Evolutionary conservation across 1,140 invertebrate genomes (phyloP).

Genomic region (Aphelenchoides fujianensis): DNA sequence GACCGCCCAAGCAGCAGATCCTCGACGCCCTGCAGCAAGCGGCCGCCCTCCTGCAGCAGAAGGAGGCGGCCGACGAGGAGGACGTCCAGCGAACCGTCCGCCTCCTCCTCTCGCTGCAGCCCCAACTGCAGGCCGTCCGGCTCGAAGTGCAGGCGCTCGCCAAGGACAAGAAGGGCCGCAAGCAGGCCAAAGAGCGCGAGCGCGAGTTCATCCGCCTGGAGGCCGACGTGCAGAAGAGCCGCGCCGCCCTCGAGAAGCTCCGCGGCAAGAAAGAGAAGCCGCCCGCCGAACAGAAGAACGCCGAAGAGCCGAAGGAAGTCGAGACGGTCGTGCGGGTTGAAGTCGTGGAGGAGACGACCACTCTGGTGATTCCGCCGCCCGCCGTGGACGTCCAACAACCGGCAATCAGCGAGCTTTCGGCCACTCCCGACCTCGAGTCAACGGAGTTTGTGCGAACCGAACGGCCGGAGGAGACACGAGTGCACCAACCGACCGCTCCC

Average conservation of each 20-base stretch:
- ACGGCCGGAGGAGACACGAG: too few relatives aligned
- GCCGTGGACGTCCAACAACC: too few relatives aligned
- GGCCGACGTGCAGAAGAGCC: not conserved
- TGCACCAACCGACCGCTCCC: too few relatives aligned
- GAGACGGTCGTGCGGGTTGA: too few relatives aligned
- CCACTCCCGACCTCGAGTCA: too few relatives aligned
- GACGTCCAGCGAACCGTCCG: not conserved
- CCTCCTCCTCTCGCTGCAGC: not conserved
- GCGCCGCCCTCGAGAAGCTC: not conserved
- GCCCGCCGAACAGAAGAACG: not conserved
- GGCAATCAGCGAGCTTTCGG: too few relatives aligned
- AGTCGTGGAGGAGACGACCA: too few relatives aligned
- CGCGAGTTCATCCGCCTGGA: not conserved
- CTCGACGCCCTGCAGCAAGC: not conserved
- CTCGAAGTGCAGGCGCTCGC: not conserved
- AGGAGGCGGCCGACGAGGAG: not conserved
- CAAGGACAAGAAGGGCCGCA: not conserved
- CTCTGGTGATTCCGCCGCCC: too few relatives aligned
- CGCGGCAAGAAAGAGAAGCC: not conserved
- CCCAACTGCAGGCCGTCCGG: constrained; percentile 1
- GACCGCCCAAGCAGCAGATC: not conserved
- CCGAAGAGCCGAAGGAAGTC: not conserved
- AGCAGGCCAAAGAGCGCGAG: not conserved
- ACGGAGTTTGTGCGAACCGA: too few relatives aligned
- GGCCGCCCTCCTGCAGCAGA: not conserved